Percentiles rank a stretch among this genome's conserved stretches.
Conservation (phyloP, 2,888 invertebrate species). For the Tromatobia lineatoria region DNA sequence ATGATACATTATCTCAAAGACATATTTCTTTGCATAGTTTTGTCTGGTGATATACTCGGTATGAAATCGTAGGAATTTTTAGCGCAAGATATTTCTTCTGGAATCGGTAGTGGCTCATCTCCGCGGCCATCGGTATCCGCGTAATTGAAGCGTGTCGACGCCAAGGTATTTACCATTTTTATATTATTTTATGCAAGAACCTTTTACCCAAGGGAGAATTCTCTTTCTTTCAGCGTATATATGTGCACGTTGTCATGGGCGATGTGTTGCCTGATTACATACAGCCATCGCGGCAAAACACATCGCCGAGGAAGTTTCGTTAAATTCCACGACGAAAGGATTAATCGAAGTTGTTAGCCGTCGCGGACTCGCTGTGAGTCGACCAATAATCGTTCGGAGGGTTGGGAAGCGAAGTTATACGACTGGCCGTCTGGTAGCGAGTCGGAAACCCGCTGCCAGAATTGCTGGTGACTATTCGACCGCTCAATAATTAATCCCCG, state of each 20-base stretch:
- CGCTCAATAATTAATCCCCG: constrained; percentile 34
- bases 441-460: constrained; percentile 17
- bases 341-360: constrained; percentile 67
- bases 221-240: background rate
- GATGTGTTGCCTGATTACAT: constrained; percentile 24
- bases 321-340: constrained; percentile 66
- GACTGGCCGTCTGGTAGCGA: constrained; percentile 12
- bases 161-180: constrained; percentile 62
- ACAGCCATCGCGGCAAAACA: constrained; percentile 30
- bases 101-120: constrained; percentile 31
- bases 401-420: constrained; percentile 21
- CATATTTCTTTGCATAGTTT: constrained; percentile 52
- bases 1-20: background rate
- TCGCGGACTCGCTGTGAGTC: constrained; percentile 46
- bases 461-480: constrained; percentile 34
- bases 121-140: constrained; percentile 53
- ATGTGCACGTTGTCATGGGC: constrained; percentile 27
- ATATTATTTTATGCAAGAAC: constrained; percentile 48
- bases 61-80: constrained; percentile 61
- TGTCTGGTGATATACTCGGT: constrained; percentile 15
- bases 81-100: constrained; percentile 47
- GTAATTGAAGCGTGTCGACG: constrained; percentile 52
- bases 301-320: constrained; percentile 51
- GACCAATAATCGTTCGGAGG: constrained; percentile 63
- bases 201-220: constrained; percentile 51